These are phyloP conservation scores for Heterocephalus glaber DNA, from an alignment of 2,113 vertebrate species.

Conservation along the genomic window DNA sequence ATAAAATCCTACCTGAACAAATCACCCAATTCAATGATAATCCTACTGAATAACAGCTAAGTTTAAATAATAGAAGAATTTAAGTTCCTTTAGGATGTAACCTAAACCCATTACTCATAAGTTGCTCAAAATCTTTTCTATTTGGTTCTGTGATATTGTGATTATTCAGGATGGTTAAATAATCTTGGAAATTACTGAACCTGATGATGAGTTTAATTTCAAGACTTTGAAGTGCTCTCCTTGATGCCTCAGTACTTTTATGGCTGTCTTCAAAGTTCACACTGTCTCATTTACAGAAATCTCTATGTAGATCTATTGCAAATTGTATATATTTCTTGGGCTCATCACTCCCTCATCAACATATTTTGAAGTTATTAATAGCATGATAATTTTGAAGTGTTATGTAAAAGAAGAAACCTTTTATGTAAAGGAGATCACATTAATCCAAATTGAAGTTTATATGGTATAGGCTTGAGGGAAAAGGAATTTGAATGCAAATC, in stretches of 20 bases:
- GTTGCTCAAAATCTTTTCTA: constrained; percentile 47
- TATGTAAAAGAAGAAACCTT: constrained; percentile 78
- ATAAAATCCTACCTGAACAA: neutral
- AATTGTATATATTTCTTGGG: constrained; percentile 77
- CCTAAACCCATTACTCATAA: neutral
- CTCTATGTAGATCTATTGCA: constrained; percentile 80
- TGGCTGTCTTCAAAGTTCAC: constrained; percentile 77
- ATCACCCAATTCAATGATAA: neutral
- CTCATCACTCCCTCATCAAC: constrained; percentile 81
- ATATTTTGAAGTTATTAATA: constrained; percentile 81
- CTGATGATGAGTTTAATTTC: constrained; percentile 80
- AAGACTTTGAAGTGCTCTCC: constrained; percentile 78
- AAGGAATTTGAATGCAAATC: constrained; percentile 79
- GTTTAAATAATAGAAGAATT: constrained; percentile 35
- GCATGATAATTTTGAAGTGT: constrained; percentile 82
- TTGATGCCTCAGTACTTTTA: constrained; percentile 70
- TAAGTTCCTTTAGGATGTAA: neutral
- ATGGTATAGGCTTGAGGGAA: constrained; percentile 70
- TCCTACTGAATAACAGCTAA: neutral
- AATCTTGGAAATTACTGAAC: constrained; percentile 74
- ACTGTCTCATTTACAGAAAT: constrained; percentile 78
- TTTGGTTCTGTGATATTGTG: constrained; percentile 60
- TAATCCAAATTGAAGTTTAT: constrained; percentile 78
- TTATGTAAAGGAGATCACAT: constrained; percentile 80
- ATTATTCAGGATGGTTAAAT: constrained; percentile 75